Evolutionary conservation across 2,113 vertebrate genomes (phyloP), one percentile per base, ranked within the genome.

Genomic region (Indri indri): DNA sequence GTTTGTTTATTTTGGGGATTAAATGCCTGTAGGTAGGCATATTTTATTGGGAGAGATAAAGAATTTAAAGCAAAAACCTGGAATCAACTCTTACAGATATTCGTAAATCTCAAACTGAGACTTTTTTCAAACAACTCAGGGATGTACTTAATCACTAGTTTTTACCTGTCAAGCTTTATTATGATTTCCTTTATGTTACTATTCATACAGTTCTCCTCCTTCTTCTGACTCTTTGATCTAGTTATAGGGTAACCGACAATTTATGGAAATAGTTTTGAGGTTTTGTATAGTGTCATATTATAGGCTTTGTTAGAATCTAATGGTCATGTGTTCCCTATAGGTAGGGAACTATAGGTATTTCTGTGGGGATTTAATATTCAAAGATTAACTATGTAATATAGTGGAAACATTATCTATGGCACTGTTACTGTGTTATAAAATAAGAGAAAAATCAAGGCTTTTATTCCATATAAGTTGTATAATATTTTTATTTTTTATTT

Each of bases 121-220:
- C 30, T 74, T 81, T 93, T 81, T 94, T 37, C 61, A 90, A 42
- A 91, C 61, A 91, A 32, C 22, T 88, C 20, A 40, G 65, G 37
- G 80, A 54, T 20, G 34, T 70, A 13, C 30, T 87, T 70, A 81
- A 45, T 79, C 40, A 65, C 10, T 84, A 34, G 42, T 85, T 85
- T 84, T 88, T 42, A 66, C 42, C 30, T 85, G n/a, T 90, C 71
- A 94, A 45, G 50, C 45, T 96, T 91, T 93, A 73, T 95, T 90
- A 34, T 54, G 37, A 50, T 71, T 89, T 95, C 13, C 70, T 81
- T 90, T 77, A 50, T 96, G 37, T 74, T 79, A 11, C 4, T 61
- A 14, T 81, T 52, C 25, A 88, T 81, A 68, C 16, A 71, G 1
- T 83, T 82, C 16, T 90, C 40, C 23, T 90, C 40, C 85, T 83